phyloP scores from a whole-genome alignment of 2,888 invertebrate genomes.

The Chaetogeoica ovagalla region DNA sequence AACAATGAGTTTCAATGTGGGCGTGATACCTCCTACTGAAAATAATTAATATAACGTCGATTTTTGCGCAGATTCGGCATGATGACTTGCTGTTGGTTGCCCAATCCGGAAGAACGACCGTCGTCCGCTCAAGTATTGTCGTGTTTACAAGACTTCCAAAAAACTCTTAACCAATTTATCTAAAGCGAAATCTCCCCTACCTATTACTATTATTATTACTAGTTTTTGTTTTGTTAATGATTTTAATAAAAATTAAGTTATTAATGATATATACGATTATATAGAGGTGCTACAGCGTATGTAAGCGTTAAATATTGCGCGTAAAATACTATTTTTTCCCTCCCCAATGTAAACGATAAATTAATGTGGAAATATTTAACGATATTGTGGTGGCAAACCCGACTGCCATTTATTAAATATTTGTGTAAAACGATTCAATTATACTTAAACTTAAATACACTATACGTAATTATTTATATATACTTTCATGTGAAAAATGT shows the following conservation, averaged over 20 bases:
- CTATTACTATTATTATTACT: constrained; percentile 17
- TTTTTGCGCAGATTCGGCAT: constrained; percentile 66
- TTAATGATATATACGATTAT: constrained; percentile 15
- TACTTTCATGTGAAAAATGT: not conserved
- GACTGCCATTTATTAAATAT: constrained; percentile 29
- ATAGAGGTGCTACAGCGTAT: constrained; percentile 38
- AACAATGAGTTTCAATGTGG: not conserved
- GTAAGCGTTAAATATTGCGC: constrained; percentile 22
- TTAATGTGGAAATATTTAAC: not conserved
- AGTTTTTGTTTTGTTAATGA: constrained; percentile 22
- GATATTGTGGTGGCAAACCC: not conserved
- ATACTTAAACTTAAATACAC: constrained; percentile 1
- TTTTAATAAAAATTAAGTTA: constrained; percentile 18
- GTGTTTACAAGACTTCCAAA: constrained; percentile 74
- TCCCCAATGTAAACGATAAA: not conserved
- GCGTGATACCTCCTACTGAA: no score
- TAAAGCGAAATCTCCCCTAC: constrained; percentile 58
- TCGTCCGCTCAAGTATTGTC: constrained; percentile 72
- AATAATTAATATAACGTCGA: not conserved
- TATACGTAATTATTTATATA: constrained; percentile 12
- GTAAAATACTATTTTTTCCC: not conserved
- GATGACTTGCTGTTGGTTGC: constrained; percentile 78
- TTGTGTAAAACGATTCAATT: constrained; percentile 19
- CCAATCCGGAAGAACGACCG: constrained; percentile 68
- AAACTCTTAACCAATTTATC: constrained; percentile 71